Conservation (phyloP, 1,140 invertebrate species). For the Euwallacea similis region DNA sequence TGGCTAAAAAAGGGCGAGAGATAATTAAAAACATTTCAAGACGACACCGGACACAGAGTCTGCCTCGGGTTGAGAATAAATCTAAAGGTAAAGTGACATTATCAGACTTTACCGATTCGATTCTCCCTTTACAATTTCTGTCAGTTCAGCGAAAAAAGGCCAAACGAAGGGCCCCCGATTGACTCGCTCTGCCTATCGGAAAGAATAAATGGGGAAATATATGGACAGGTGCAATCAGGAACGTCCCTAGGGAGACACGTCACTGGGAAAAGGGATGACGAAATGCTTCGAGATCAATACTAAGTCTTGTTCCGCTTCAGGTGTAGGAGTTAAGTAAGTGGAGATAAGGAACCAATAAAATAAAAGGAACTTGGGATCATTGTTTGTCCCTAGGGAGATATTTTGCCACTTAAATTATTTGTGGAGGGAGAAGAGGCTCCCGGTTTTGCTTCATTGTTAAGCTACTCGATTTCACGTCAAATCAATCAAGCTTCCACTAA, state of each 20-base stretch:
- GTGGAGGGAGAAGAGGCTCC: no score
- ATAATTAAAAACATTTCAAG: conserved; percentile 38
- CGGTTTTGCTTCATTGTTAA: no score
- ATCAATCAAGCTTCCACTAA: no score
- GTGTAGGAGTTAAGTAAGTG: conserved; percentile 2
- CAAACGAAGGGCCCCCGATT: conserved; percentile 34
- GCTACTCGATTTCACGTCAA: no score
- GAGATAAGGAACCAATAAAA: no score
- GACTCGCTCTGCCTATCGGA: conserved; percentile 32
- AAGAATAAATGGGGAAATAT: conserved; percentile 48
- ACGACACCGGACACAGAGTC: conserved; percentile 23
- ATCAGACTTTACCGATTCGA: conserved; percentile 45
- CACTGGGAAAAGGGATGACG: conserved; percentile 44
- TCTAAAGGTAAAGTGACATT: conserved; percentile 51
- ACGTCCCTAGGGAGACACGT: conserved; percentile 48
- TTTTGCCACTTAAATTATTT: no score
- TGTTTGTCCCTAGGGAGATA: no score
- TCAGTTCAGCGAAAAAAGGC: conserved; percentile 50
- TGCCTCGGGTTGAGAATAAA: conserved; percentile 47
- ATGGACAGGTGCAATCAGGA: conserved; percentile 52
- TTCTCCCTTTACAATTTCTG: conserved; percentile 47
- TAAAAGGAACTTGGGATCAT: no score
- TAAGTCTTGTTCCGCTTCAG: not conserved
- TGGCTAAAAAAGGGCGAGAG: conserved; percentile 1
- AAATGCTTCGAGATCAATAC: conserved; percentile 45